phyloP scores from a whole-genome alignment of 2,888 invertebrate genomes.

The Agyllia agylla region DNA sequence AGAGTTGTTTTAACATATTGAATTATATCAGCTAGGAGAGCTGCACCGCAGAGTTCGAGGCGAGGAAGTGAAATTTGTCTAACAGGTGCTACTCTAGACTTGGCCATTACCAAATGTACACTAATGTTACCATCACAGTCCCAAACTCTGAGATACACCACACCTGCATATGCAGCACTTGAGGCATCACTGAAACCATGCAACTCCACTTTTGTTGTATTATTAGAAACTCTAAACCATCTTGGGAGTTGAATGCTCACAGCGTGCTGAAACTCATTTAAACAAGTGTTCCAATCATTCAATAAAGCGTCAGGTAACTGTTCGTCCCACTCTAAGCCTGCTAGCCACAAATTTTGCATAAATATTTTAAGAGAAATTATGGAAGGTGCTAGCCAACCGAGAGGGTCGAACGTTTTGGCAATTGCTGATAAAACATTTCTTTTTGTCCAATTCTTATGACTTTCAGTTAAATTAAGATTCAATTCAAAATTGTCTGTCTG shows the following conservation, averaged over 20 bases:
- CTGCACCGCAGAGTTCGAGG: slow-evolving; percentile 48
- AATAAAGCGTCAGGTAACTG: slow-evolving; percentile 22
- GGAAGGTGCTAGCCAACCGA: slow-evolving; percentile 39
- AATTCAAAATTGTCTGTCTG: neutral
- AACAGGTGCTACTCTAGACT: slow-evolving; percentile 53
- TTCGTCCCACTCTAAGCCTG: slow-evolving; percentile 47
- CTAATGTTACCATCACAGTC: neutral
- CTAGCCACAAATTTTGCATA: slow-evolving; percentile 48
- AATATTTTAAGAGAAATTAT: slow-evolving; percentile 32
- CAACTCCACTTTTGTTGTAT: neutral
- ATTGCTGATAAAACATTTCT: slow-evolving; percentile 29
- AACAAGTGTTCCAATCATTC: slow-evolving; percentile 25
- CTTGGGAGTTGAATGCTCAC: slow-evolving; percentile 12
- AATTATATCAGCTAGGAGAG: neutral
- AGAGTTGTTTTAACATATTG: neutral
- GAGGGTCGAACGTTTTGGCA: slow-evolving; percentile 42
- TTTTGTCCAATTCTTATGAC: neutral
- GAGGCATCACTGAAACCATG: slow-evolving; percentile 16
- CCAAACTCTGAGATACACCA: slow-evolving; percentile 30
- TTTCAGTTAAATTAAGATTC: neutral
- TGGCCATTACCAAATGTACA: slow-evolving; percentile 30
- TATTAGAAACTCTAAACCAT: neutral
- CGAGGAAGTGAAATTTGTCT: slow-evolving; percentile 51
- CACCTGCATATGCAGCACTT: slow-evolving; percentile 29
- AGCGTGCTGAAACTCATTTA: neutral